Base-by-base conservation (phyloP, 1,140 invertebrate genomes). In the Lasioglossum baleicum region DNA sequence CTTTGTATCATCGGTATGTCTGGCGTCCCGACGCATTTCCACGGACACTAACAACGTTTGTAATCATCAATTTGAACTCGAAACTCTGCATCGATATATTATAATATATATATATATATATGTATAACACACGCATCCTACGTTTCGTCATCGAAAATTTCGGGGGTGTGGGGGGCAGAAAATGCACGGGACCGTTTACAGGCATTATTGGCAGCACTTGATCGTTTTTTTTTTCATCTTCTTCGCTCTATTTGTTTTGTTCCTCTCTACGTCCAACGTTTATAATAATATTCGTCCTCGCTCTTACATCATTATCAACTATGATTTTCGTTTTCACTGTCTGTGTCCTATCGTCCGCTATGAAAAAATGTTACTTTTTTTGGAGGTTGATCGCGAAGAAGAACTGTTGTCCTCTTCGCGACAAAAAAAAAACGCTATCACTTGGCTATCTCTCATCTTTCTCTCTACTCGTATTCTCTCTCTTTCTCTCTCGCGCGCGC, bases 1-100 rank as follows among this genome's bases (percentile, higher is more conserved):
- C 87, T 93, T 93, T 93, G 92, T 93, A 93, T 93, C 91, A 92
- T 92, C 89, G 90, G 92, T 92, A 90, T 92, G 88, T 91, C 85
- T 89, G 90, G 86, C 87, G 88, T 89, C 88, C 90, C 90, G 77
- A 79, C 83, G 85, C 86, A 83, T 86, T 75, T 73, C 64, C 40
- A 31, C 53, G 15, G 53, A 53, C 42, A 22, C 20, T 40, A 65
- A 65, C 51, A 58, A 56, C 31, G 42, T 56, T 42, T 56, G 13
- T 48, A 15, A 15, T 53, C 44, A 15, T 53, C 51, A 17, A 53
- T 53, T 53, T 17, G 4, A 53, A 53, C 17, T 7, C 3, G 17
- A 53, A 20, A 17, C 51, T 53, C 51, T 53, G 15, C 15, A 17
- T 17, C 13, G 2, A 20, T 35, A 35, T 35, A 35, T 74, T 76